phyloP scores from a whole-genome alignment of 2,888 invertebrate genomes.

The Lissonota sp. region DNA sequence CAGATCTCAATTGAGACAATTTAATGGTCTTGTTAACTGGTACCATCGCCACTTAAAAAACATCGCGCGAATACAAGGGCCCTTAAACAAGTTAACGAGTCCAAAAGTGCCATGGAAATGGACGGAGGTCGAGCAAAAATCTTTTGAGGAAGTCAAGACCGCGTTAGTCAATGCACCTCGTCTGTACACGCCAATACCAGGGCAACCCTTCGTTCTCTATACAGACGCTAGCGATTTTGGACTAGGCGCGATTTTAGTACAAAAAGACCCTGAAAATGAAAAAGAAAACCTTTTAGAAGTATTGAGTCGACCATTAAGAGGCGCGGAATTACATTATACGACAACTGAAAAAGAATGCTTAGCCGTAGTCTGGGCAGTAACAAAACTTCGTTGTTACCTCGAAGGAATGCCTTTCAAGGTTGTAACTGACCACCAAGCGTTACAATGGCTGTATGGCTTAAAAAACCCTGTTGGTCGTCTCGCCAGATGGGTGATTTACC shows the following conservation, averaged over 20 bases:
- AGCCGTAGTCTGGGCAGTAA: constrained; percentile 33
- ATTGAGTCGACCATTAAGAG: constrained; percentile 51
- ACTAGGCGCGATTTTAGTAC: constrained; percentile 58
- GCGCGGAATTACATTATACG: constrained; percentile 42
- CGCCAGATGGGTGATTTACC: constrained; percentile 30
- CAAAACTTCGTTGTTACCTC: constrained; percentile 33
- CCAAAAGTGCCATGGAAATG: constrained; percentile 52
- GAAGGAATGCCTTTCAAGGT: constrained; percentile 45
- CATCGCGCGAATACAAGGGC: constrained; percentile 49
- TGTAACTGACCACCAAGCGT: constrained; percentile 43
- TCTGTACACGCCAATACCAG: constrained; percentile 35
- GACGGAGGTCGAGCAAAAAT: constrained; percentile 47
- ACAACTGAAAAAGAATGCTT: constrained; percentile 27
- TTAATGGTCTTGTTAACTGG: constrained; percentile 60
- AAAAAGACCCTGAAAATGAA: constrained; percentile 30
- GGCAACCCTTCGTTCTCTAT: constrained; percentile 40
- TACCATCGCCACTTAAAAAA: constrained; percentile 61
- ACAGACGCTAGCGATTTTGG: constrained; percentile 49
- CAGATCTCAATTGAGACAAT: constrained; percentile 51
- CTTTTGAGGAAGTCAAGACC: constrained; percentile 46
- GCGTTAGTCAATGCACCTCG: constrained; percentile 41
- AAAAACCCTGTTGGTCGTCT: constrained; percentile 39
- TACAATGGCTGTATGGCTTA: constrained; percentile 43
- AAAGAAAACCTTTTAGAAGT: constrained; percentile 49
- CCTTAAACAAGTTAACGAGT: constrained; percentile 47